Base-by-base conservation (phyloP, 1,140 invertebrate species). In the Ruditapes philippinarum region DNA sequence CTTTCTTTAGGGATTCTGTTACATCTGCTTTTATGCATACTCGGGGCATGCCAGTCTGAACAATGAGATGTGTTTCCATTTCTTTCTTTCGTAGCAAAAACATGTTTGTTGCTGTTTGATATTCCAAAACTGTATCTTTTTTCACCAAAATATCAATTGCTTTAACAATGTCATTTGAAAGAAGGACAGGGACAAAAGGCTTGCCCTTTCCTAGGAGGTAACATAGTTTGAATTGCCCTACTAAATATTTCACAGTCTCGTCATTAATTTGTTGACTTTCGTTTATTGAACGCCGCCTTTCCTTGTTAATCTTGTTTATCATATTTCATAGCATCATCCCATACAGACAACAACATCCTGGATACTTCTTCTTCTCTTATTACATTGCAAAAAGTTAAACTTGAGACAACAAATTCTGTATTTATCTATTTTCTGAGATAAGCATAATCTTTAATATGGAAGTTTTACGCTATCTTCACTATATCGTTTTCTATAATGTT, bases 331-430 rank as follows among this genome's bases (percentile, higher is more conserved):
- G 83, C 89, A 38, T 87, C 82, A 68, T 65, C 54, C 88, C 70
- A 89, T 28, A 85, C 51, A 33, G 45, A 22, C 25, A 78, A 51
- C 54, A 79, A 28, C 40, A 85, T 31, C 31, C 82, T 85, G 14
- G 74, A 65, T 42, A 31, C 49, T 73, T 90, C 57, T 42, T 90
- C 74, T 36, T 82, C 89, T 57, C 83, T 62, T 31, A 82, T 42
- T 0, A 68, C 83, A 80, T 90, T 86, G 54, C 73, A 90, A 38
- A 90, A 60, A 31, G 89, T 90, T n/a, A 90, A 36, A 2, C 89
- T 33, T 12, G 36, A 42, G 19, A 90, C 89, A 54, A 86, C 36
- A 28, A 90, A 25, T 70, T n/a, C n/a, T n/a, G n/a, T n/a, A n/a
- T n/a, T n/a, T n/a, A n/a, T n/a, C n/a, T n/a, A n/a, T n/a, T 36